Evolutionary conservation across 1,140 invertebrate genomes (phyloP), one percentile per base, ranked within the genome.

Genomic region (Camponotus floridanus): DNA sequence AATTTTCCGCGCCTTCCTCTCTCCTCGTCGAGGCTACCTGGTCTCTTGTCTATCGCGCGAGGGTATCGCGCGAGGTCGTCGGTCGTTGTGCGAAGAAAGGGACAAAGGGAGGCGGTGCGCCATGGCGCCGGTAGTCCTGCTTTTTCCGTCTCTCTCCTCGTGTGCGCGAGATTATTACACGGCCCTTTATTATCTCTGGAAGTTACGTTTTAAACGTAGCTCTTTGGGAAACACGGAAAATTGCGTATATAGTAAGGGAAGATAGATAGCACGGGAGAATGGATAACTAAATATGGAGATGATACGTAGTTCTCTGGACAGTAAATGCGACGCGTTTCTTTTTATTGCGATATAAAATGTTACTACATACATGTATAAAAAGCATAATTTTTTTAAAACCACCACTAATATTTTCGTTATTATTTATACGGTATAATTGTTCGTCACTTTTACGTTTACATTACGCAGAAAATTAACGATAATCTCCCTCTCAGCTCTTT

Each of bases 1-100:
- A 73, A 73, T 73, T 81, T 81, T 39, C 36, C 42, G 33, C 18
- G 21, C 42, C 8, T 48, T 57, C 36, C 21, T 57, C 55, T 8
- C 13, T n/a, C 2, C 13, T n/a, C 2, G 13, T 18, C 67, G 45
- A 21, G 26, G 3, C 48, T 61, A 45, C 39, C 18, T 9, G 36
- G 15, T 2, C 48, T 45, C 31, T 21, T 57, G 42, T 42, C 6
- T 73, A 83, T 83, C 79, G 65, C 48, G 26, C 48, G 15, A 26
- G 48, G 78, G 59, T 86, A 89, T 89, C 87, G 86, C n/a, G 51
- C n/a, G 51, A 71, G 88, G 78, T 89, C 88, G 83, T 88, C 87
- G 88, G 62, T 89, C 88, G 64, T 83, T 79, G 78, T 80, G 64
- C 31, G 78, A 74, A 45, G 36, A 64, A 76, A 89, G 87, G 88